Base-by-base conservation (phyloP, 2,888 invertebrate genomes). In the Cryptocephalus primarius region DNA sequence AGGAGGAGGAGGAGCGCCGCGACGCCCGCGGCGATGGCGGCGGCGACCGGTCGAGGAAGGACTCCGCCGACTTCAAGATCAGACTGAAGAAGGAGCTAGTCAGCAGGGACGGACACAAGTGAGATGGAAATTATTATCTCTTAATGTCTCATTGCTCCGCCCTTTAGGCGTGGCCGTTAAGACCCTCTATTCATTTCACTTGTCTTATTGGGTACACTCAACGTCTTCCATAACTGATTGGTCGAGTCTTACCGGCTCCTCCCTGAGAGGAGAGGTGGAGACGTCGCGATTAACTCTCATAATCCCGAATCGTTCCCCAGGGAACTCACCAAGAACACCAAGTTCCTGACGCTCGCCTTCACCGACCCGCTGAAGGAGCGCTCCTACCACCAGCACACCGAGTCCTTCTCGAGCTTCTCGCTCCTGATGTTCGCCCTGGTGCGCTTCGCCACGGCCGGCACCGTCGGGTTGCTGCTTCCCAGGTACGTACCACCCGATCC, bases 61-160 rank as follows among this genome's bases (percentile, higher is more conserved):
- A 85, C 65, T 83, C 85, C 40, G 85, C 88, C 65, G 86, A 88
- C 68, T 85, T 90, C 71, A 82, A 88, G 72, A 78, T 82, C 66
- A 74, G 85, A 64, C 75, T 92, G 59, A 76, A 85, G 60, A 85
- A 88, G 66, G 92, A 92, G 67, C 76, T 92, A 47, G 84, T 89
- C 55, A 86, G 83, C 65, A 77, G 89, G 62, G 88, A 91, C 70
- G 85, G 86, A 43, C 82, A 86, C 70, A 85, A 81, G 88, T 87
- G 75, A 76, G 72, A 34, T 34, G n/a, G 9, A 34, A 34, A 34
- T 34, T n/a, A 34, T 34, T 34, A 9, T 34, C n/a, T 9, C 9
- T 34, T 34, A 34, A 34, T 34, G 9, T 34, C 34, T 34, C 34
- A 34, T 36, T 36, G 11, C n/a, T 36, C 36, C 12, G 12, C 12